phyloP scores from a whole-genome alignment of 2,797 vertebrate species.

The Phataginus tricuspis region DNA sequence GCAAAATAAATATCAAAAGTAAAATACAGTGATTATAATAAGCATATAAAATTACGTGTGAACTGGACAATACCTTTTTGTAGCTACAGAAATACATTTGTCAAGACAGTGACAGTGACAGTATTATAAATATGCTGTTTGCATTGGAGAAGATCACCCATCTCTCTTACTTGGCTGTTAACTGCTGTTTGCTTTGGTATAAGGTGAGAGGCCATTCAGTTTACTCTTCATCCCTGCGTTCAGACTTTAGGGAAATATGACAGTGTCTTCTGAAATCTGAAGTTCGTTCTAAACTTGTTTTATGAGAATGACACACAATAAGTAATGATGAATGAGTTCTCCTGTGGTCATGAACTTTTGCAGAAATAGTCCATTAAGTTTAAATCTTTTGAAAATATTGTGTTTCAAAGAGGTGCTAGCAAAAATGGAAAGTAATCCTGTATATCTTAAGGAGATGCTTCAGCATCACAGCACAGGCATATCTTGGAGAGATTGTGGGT shows the following conservation, averaged over 20 bases:
- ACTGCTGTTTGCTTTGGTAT: not conserved
- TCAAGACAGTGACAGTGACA: not conserved
- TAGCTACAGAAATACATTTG: not conserved
- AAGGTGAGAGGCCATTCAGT: slow-evolving; percentile 26
- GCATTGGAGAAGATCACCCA: not conserved
- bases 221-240: slow-evolving; percentile 35
- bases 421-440: slow-evolving; percentile 54
- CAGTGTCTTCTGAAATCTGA: slow-evolving; percentile 68
- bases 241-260: slow-evolving; percentile 50
- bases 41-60: not conserved
- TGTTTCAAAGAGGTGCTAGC: slow-evolving; percentile 35
- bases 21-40: not conserved
- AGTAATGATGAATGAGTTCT: slow-evolving; percentile 73
- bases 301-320: slow-evolving; percentile 51
- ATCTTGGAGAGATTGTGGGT: no score
- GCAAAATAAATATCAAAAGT: not conserved
- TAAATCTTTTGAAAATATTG: slow-evolving; percentile 69
- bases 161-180: not conserved
- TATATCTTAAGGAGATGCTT: slow-evolving; percentile 52
- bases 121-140: not conserved
- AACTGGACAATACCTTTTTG: not conserved
- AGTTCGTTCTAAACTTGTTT: slow-evolving; percentile 63
- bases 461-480: not conserved
- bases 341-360: slow-evolving; percentile 67
- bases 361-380: slow-evolving; percentile 57